These are phyloP conservation scores for Tragelaphus scriptus DNA, from an alignment of 2,113 vertebrate species.

Conservation along the genomic window DNA sequence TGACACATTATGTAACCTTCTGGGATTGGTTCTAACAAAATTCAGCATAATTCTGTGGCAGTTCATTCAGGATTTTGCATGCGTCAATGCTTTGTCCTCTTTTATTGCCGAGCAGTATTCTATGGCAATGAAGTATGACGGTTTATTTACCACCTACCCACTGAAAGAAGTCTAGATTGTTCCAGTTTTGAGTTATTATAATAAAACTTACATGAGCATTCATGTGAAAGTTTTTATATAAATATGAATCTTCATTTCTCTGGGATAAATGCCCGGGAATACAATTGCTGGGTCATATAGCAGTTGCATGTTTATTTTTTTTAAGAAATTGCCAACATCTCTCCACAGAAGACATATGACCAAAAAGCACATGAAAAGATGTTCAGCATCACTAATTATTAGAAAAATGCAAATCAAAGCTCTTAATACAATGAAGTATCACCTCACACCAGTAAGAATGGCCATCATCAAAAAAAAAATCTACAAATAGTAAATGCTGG, in stretches of 20 bases:
- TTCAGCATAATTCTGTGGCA: neutral
- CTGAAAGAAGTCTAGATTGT: neutral
- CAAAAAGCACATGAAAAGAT: neutral
- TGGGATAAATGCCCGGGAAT: neutral
- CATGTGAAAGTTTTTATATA: neutral
- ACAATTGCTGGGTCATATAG: neutral
- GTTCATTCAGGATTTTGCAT: neutral
- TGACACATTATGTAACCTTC: neutral
- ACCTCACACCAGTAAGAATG: neutral
- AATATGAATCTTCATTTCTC: neutral
- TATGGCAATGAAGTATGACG: neutral
- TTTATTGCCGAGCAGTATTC: neutral
- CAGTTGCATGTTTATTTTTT: neutral
- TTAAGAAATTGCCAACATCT: neutral
- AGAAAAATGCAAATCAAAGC: neutral
- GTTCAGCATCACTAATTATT: neutral
- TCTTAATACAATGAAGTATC: neutral
- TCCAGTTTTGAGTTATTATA: neutral
- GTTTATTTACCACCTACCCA: neutral
- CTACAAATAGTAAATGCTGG: neutral
- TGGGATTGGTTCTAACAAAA: neutral
- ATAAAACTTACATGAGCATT: neutral
- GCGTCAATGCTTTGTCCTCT: neutral
- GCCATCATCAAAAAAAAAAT: neutral
- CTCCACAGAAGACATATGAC: neutral